phyloP scores from a whole-genome alignment of 2,113 vertebrate genomes.

The Gallinago paraguaiae region DNA sequence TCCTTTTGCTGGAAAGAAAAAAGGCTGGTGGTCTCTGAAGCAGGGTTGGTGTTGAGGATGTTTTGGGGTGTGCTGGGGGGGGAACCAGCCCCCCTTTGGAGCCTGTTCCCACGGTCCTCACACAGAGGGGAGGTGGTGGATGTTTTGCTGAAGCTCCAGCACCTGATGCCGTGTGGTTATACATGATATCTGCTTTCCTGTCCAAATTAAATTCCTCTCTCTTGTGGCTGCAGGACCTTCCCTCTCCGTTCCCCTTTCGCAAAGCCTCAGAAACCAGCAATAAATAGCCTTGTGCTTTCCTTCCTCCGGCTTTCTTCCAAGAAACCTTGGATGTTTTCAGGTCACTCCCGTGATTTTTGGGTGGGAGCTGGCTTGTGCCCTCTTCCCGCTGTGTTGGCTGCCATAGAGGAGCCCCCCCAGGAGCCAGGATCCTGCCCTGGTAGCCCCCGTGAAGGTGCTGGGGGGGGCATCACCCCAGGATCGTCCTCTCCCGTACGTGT shows the following conservation, averaged over 20 bases:
- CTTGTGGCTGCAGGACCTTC: not conserved
- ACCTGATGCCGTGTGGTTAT: accelerated
- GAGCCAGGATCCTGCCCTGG: accelerated
- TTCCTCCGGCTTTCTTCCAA: not conserved
- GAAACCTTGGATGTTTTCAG: not conserved
- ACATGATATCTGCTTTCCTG: accelerated
- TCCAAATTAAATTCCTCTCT: not conserved
- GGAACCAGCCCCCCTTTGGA: too few species aligned
- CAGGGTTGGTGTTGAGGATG: not conserved
- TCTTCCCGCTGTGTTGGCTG: not conserved
- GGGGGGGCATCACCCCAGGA: not conserved
- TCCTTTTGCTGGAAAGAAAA: not conserved
- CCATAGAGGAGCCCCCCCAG: accelerated
- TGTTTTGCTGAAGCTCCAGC: not conserved
- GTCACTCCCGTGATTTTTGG: accelerated
- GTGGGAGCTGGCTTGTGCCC: accelerated
- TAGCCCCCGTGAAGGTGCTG: accelerated
- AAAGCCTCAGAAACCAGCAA: not conserved
- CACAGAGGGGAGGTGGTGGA: accelerated
- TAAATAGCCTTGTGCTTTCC: not conserved
- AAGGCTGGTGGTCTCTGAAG: not conserved
- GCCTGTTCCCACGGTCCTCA: accelerated
- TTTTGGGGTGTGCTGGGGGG: not conserved
- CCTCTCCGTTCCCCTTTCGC: not conserved
- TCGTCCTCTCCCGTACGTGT: accelerated